phyloP scores from a whole-genome alignment of 23 tunicate species.

The Styela clava region DNA sequence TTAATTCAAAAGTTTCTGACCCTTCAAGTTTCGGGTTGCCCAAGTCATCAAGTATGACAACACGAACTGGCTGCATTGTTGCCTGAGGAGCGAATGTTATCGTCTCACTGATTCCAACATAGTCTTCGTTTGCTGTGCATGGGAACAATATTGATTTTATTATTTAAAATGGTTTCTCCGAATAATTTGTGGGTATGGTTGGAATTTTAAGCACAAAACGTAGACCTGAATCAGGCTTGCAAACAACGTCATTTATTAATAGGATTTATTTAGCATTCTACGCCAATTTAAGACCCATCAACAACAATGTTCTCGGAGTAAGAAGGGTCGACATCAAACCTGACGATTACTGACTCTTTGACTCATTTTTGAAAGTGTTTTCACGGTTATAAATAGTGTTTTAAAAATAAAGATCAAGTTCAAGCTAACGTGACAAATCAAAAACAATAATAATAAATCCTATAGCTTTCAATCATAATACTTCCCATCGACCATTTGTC shows the following conservation, averaged over 20 bases:
- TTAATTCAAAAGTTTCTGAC: constrained; percentile 78
- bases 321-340: no score
- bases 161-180: no score
- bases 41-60: constrained; percentile 87
- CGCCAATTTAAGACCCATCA: no score
- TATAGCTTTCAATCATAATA: neutral
- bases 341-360: no score
- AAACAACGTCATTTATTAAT: no score
- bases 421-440: neutral
- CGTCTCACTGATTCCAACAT: constrained; percentile 89
- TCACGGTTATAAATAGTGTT: no score
- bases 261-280: no score
- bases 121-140: constrained; percentile 70
- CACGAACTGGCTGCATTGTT: constrained; percentile 63
- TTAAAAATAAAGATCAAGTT: neutral
- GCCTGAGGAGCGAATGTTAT: constrained; percentile 84
- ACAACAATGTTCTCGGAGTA: no score
- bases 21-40: constrained; percentile 93
- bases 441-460: neutral
- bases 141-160: neutral
- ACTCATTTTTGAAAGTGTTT: no score
- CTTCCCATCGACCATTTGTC: neutral
- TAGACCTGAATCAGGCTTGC: no score
- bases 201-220: neutral
- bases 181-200: neutral